Evolutionary conservation across 2,888 invertebrate species (phyloP).

Genomic region (Spodoptera littoralis): DNA sequence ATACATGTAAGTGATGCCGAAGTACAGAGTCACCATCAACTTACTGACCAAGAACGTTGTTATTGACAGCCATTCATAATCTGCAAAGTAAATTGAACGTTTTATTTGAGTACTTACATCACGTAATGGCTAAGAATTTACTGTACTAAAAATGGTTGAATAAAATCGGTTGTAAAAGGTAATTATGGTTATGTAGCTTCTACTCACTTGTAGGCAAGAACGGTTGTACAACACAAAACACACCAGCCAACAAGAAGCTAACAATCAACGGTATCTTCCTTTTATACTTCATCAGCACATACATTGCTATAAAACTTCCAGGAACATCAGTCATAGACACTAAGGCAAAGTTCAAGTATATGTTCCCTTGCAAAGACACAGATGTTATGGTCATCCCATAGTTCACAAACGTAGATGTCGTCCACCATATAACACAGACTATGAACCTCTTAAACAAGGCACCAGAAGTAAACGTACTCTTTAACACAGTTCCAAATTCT

Average conservation of each 20-base stretch:
- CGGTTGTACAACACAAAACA: slow-evolving; percentile 89
- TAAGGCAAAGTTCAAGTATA: slow-evolving; percentile 92
- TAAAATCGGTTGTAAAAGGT: not conserved
- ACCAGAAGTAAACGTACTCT: slow-evolving; percentile 73
- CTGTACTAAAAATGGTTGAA: too few relatives aligned
- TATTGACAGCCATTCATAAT: slow-evolving; percentile 81
- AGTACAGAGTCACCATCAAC: slow-evolving; percentile 90
- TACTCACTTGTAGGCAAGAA: slow-evolving; percentile 88
- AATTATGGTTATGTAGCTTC: not conserved
- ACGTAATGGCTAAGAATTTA: too few relatives aligned
- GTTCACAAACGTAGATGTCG: slow-evolving; percentile 93
- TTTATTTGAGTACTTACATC: not conserved
- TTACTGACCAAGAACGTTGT: slow-evolving; percentile 89
- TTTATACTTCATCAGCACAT: slow-evolving; percentile 86
- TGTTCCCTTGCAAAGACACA: slow-evolving; percentile 92
- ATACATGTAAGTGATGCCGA: slow-evolving; percentile 90
- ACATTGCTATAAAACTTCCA: slow-evolving; percentile 86
- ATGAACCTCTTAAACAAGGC: slow-evolving; percentile 74
- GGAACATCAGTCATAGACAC: slow-evolving; percentile 89
- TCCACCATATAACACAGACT: slow-evolving; percentile 81
- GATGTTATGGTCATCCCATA: slow-evolving; percentile 94
- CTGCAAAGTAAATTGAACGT: slow-evolving; percentile 60
- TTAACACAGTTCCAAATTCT: slow-evolving; percentile 64
- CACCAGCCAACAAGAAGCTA: slow-evolving; percentile 87
- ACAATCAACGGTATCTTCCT: slow-evolving; percentile 87